Evolutionary conservation across 2,113 vertebrate species (phyloP).

Genomic region (Ceuthmochares aereus): DNA sequence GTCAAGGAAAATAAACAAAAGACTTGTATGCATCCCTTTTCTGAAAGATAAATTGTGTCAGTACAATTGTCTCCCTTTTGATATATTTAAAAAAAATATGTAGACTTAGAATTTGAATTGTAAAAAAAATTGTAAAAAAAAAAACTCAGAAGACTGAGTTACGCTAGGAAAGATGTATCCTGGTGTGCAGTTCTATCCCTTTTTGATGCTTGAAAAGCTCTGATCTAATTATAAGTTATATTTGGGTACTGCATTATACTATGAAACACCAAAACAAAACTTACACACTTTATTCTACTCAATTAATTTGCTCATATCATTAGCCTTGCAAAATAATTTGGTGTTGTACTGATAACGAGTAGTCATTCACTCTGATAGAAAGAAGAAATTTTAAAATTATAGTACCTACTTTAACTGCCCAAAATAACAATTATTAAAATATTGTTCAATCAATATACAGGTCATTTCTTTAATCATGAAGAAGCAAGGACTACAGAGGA

Average conservation of each 20-base stretch:
- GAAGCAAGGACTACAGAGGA: conserved; percentile 13
- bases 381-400: conserved; percentile 7
- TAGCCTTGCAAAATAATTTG: neutral
- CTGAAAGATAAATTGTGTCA: neutral
- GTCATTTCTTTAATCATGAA: conserved; percentile 40
- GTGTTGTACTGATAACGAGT: neutral
- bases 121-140: too few relatives aligned
- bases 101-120: neutral
- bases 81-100: neutral
- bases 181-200: neutral
- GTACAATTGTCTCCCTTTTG: neutral
- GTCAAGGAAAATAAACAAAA: conserved; percentile 57
- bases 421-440: neutral
- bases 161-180: neutral
- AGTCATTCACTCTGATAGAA: neutral
- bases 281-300: neutral
- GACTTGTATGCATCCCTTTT: neutral
- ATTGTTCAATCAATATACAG: conserved; percentile 11
- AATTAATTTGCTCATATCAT: neutral
- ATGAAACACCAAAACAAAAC: neutral
- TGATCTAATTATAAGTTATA: neutral
- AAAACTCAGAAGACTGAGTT: neutral
- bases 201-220: neutral
- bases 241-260: neutral
- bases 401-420: neutral